phyloP scores from a whole-genome alignment of 2,888 invertebrate species.

The Agonum fuliginosum region DNA sequence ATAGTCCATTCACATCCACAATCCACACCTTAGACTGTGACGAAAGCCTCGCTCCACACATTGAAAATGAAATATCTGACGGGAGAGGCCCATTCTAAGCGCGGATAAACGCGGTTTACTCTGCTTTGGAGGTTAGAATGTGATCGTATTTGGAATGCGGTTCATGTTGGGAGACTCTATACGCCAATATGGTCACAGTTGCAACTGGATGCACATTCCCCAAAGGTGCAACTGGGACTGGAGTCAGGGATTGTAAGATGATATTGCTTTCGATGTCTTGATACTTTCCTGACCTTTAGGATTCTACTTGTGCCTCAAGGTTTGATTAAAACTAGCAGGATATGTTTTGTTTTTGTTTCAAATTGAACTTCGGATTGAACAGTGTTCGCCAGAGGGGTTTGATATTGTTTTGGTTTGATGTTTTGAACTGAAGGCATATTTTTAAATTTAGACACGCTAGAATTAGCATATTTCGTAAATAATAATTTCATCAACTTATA shows the following conservation, averaged over 20 bases:
- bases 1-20: conserved; percentile 33
- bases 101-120: not conserved
- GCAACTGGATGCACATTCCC: conserved; percentile 40
- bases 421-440: too few species aligned
- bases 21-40: conserved; percentile 38
- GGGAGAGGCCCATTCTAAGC: conserved; percentile 21
- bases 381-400: too few species aligned
- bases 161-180: not conserved
- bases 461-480: too few species aligned
- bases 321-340: conserved; percentile 43
- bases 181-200: conserved; percentile 42
- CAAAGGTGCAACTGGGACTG: conserved; percentile 51
- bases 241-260: conserved; percentile 5
- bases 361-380: too few species aligned
- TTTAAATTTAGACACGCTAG: too few species aligned
- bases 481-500: too few species aligned
- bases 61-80: conserved; percentile 52
- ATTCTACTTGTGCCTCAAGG: not conserved
- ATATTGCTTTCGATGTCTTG: conserved; percentile 48
- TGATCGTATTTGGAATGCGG: conserved; percentile 22
- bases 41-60: conserved; percentile 12
- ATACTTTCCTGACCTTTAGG: conserved; percentile 36
- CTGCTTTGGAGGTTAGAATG: conserved; percentile 10
- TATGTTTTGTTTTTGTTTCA: not conserved
- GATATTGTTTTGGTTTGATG: too few species aligned